Evolutionary conservation across 2,797 vertebrate species (phyloP), one percentile per base, ranked within the genome.

Genomic region (Sebastes hubbsi): DNA sequence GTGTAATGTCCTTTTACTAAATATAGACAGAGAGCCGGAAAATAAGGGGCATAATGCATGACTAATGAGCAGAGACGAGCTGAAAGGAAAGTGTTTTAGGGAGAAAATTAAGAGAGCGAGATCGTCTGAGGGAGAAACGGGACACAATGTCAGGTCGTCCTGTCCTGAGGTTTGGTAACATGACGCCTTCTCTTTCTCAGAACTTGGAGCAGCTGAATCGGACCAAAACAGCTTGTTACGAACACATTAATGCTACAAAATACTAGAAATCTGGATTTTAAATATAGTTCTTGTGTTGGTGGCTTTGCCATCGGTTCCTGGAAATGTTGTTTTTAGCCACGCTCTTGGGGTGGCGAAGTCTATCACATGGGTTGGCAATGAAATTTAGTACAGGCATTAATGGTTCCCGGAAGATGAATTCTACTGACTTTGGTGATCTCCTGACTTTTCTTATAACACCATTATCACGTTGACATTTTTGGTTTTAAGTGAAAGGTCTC

Each of bases 81-180:
- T 77, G 32, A 46, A 70, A 77, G 34, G 24, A 12, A 70, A 78
- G 18, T 12, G 54, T 70, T 70, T 72, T n/a, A 32, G 18, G 20
- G 49, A 29, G 56, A 56, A 34, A 56, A 62, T 63, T 16, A 65
- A 68, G 20, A 30, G 16, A 24, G 22, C 3, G n/a, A 54, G 24
- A 8, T 1, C 4, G 20, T 13, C 36, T 38, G 36, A 63, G 12
- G 29, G 8, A 70, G 55, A 70, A 36, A 42, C 4, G 25, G 72
- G 54, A 77, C 78, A 72, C 20, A 62, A 49, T 75, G 72, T 75
- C 56, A 25, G 62, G 77, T 70, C 42, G 5, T 84, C 18, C n/a
- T 62, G 68, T 60, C 29, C 49, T 13, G 9, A 59, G 66, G 58
- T 67, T 63, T 34, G 24, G 6, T 58, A 25, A 73, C 68, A 27